These are phyloP conservation scores for Drosophila fungiperda DNA, from an alignment of 2,888 invertebrate species.

Conservation along the genomic window DNA sequence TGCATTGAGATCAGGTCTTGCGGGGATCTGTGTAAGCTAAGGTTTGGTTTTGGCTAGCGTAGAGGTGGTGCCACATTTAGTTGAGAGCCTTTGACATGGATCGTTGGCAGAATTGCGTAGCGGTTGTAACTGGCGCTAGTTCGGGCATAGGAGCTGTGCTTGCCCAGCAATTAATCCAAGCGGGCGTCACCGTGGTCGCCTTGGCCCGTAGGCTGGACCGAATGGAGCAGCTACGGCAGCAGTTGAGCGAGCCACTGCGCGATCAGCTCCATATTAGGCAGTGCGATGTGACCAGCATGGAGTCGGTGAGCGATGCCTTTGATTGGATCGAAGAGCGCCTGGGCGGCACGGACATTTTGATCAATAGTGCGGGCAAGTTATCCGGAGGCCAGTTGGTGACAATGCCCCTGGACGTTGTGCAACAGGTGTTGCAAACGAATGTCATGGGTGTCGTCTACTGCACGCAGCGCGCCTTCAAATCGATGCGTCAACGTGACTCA, in stretches of 20 bases:
- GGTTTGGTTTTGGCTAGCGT: not conserved
- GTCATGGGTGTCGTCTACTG: conserved; percentile 85
- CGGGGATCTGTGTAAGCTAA: conserved; percentile 4
- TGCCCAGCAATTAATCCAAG: conserved; percentile 83
- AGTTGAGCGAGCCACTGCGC: conserved; percentile 43
- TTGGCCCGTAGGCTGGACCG: conserved; percentile 85
- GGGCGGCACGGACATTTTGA: conserved; percentile 86
- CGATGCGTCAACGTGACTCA: conserved; percentile 84
- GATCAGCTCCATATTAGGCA: conserved; percentile 48
- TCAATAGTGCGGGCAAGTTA: conserved; percentile 87
- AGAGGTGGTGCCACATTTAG: conserved; percentile 26
- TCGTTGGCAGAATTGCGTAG: conserved; percentile 87
- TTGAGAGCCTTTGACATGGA: conserved; percentile 83
- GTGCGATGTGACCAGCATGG: conserved; percentile 86
- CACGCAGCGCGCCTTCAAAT: conserved; percentile 84
- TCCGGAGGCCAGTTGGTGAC: conserved; percentile 64
- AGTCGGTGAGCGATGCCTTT: conserved; percentile 86
- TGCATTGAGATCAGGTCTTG: not conserved
- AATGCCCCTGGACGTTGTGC: conserved; percentile 54
- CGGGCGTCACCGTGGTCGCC: conserved; percentile 87
- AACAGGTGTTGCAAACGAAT: conserved; percentile 85
- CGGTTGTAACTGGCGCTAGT: conserved; percentile 88
- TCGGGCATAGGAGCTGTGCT: conserved; percentile 87
- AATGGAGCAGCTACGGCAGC: conserved; percentile 59
- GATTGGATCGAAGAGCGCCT: conserved; percentile 85